Evolutionary conservation across 92 coral and sea anemone genomes (phyloP).

Genomic region (Phenganax subtilis): DNA sequence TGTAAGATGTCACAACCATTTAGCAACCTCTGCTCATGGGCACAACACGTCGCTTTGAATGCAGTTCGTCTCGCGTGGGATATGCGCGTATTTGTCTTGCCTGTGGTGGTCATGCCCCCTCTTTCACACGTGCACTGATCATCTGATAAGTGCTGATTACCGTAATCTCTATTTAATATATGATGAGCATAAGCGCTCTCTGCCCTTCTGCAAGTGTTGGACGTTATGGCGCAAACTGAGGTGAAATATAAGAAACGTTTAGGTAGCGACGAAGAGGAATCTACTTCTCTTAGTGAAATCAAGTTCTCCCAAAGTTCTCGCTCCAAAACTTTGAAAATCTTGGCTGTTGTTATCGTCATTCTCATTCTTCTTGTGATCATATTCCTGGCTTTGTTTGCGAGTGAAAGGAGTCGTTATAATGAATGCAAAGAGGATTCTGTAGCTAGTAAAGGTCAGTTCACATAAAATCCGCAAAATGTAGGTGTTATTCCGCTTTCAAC

Average conservation of each 20-base stretch:
- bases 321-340: slow-evolving; percentile 11
- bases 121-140: not conserved
- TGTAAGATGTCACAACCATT: not conserved
- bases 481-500: not conserved
- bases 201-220: too few species aligned
- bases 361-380: slow-evolving; percentile 7
- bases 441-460: slow-evolving; percentile 1
- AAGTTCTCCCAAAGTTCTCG: not conserved
- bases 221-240: not conserved
- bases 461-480: not conserved
- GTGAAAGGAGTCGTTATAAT: not conserved
- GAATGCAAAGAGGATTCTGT: not conserved
- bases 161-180: not conserved
- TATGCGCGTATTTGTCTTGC: not conserved
- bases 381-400: slow-evolving; percentile 33
- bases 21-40: not conserved
- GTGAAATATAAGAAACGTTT: slow-evolving; percentile 23
- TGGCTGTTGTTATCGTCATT: slow-evolving; percentile 14
- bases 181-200: not conserved
- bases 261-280: slow-evolving; percentile 4
- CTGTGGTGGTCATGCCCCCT: not conserved
- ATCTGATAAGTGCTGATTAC: not conserved
- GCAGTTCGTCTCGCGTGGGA: not conserved
- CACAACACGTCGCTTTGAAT: too few species aligned
- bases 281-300: not conserved